Evolutionary conservation across 2,113 vertebrate species (phyloP).

Genomic region (Eudorcas thomsonii): DNA sequence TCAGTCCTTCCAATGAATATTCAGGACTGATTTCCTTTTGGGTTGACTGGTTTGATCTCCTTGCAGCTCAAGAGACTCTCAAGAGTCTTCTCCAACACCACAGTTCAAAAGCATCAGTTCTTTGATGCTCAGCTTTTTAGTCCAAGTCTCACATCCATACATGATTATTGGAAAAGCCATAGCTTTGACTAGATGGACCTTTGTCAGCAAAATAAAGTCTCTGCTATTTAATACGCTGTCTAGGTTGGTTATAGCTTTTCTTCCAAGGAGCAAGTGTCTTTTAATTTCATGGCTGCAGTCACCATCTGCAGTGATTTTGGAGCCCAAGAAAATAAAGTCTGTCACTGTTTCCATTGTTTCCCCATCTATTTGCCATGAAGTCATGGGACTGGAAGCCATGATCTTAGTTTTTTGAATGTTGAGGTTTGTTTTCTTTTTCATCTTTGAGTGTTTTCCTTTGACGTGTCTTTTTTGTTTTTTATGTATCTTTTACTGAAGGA

Average conservation of each 20-base stretch:
- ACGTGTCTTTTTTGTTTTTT: neutral
- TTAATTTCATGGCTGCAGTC: neutral
- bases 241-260: neutral
- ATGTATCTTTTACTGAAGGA: neutral
- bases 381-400: neutral
- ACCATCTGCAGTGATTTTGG: neutral
- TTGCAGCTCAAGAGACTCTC: neutral
- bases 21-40: neutral
- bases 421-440: neutral
- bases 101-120: neutral
- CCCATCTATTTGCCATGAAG: neutral
- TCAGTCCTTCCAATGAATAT: neutral
- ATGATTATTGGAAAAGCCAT: neutral
- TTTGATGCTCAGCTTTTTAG: neutral
- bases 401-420: neutral
- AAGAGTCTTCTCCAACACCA: neutral
- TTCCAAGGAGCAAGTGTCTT: neutral
- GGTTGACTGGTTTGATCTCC: neutral
- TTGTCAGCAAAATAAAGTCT: neutral
- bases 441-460: neutral
- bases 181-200: neutral
- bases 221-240: neutral
- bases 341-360: neutral
- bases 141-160: neutral
- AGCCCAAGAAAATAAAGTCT: neutral